These are phyloP conservation scores for Sparidentex hasta DNA, from an alignment of 2,797 vertebrate genomes.

Conservation along the genomic window DNA sequence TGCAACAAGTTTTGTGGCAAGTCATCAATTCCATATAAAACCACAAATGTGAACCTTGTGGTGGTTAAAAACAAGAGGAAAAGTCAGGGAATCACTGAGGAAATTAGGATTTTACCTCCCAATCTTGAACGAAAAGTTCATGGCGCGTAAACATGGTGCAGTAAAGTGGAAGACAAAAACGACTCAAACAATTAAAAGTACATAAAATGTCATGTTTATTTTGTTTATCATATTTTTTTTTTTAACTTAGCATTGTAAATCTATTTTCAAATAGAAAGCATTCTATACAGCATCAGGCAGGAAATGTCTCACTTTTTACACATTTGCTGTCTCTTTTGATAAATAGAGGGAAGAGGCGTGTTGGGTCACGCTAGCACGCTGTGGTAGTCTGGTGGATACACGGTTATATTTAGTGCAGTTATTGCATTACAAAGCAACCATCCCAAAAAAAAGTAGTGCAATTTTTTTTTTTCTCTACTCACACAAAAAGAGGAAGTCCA, in stretches of 20 bases:
- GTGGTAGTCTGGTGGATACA: constrained; percentile 81
- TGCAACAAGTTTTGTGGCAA: not conserved
- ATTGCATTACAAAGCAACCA: constrained; percentile 90
- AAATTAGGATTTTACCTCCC: not conserved
- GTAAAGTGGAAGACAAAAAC: constrained; percentile 40
- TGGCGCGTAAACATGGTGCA: not conserved
- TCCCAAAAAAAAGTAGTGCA: constrained; percentile 87
- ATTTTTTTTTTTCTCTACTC: constrained; percentile 80
- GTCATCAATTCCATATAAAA: not conserved
- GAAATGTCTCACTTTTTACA: constrained; percentile 82
- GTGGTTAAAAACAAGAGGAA: not conserved
- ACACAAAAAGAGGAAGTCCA: constrained; percentile 87
- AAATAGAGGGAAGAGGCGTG: constrained; percentile 82
- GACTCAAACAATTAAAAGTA: constrained; percentile 83
- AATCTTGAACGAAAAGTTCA: not conserved
- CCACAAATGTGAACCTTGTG: not conserved
- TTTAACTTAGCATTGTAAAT: constrained; percentile 84
- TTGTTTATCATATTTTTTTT: constrained; percentile 68
- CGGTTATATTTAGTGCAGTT: constrained; percentile 88
- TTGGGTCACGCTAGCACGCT: constrained; percentile 82
- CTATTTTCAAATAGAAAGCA: constrained; percentile 88
- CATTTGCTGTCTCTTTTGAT: constrained; percentile 80
- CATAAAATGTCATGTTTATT: constrained; percentile 89
- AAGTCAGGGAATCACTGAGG: not conserved
- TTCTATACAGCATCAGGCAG: constrained; percentile 90